These are phyloP conservation scores for Rhynchotus rufescens DNA, from an alignment of 2,797 vertebrate species.

Conservation along the genomic window DNA sequence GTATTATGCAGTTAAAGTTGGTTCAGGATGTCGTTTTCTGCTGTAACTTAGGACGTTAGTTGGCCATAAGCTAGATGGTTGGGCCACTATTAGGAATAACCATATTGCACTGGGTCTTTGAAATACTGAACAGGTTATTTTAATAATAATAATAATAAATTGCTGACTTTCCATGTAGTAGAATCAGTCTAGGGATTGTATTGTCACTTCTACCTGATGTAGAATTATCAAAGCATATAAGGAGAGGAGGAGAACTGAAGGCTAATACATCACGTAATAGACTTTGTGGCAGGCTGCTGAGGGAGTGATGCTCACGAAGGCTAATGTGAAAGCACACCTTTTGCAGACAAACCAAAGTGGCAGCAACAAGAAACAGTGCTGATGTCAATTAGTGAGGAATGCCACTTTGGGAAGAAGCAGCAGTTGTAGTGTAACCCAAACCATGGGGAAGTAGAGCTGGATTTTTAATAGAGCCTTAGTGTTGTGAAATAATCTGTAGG, in stretches of 20 bases:
- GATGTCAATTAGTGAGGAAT: background rate
- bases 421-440: background rate
- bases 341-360: background rate
- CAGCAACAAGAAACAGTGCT: background rate
- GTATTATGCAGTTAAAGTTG: background rate
- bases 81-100: background rate
- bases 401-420: background rate
- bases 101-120: background rate
- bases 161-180: background rate
- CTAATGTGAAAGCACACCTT: background rate
- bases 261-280: constrained; percentile 45
- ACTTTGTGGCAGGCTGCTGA: constrained; percentile 50
- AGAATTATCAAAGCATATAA: constrained; percentile 52
- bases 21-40: background rate
- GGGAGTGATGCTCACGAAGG: background rate
- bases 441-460: background rate
- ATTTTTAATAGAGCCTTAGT: background rate
- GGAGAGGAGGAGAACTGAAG: constrained; percentile 21
- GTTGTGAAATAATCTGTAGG: background rate
- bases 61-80: background rate
- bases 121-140: background rate
- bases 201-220: constrained; percentile 51
- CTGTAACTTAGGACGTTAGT: background rate
- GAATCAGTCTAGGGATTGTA: constrained; percentile 34
- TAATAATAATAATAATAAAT: background rate